Percentiles rank a stretch among this genome's conserved stretches.
phyloP scores from a whole-genome alignment of 2,888 invertebrate species.

The Latrodectus elegans region DNA sequence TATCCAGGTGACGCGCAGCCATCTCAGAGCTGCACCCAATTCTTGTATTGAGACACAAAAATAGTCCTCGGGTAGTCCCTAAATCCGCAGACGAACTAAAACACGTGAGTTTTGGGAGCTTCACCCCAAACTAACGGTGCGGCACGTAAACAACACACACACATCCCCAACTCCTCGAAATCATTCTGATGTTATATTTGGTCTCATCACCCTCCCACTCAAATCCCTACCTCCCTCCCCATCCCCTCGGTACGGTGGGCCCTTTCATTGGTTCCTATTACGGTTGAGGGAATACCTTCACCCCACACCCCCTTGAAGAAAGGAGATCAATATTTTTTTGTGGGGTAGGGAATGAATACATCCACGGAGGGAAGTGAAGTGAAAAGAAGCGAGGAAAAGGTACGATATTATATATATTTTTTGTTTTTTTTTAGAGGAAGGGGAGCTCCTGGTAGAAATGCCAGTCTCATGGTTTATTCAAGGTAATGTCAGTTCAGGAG shows the following conservation, averaged over 20 bases:
- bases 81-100: background rate
- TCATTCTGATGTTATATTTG: conserved; percentile 52
- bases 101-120: conserved; percentile 4
- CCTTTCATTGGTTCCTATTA: conserved; percentile 49
- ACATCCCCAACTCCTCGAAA: conserved; percentile 7
- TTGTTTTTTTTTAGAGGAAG: background rate
- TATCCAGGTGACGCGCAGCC: background rate
- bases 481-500: background rate
- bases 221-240: conserved; percentile 31
- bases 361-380: conserved; percentile 17
- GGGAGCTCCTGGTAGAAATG: conserved; percentile 3
- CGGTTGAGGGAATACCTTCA: conserved; percentile 22
- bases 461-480: background rate
- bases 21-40: background rate
- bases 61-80: background rate
- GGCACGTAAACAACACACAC: conserved; percentile 46
- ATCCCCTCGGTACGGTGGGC: background rate
- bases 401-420: too few species aligned
- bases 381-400: conserved; percentile 6
- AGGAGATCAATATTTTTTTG: conserved; percentile 56
- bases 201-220: conserved; percentile 47
- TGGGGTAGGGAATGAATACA: conserved; percentile 15
- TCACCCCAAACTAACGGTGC: conserved; percentile 10
- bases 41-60: background rate
- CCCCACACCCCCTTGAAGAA: conserved; percentile 3